Base-by-base conservation (phyloP, 2,888 invertebrate species). In the Drosophila leonis region DNA sequence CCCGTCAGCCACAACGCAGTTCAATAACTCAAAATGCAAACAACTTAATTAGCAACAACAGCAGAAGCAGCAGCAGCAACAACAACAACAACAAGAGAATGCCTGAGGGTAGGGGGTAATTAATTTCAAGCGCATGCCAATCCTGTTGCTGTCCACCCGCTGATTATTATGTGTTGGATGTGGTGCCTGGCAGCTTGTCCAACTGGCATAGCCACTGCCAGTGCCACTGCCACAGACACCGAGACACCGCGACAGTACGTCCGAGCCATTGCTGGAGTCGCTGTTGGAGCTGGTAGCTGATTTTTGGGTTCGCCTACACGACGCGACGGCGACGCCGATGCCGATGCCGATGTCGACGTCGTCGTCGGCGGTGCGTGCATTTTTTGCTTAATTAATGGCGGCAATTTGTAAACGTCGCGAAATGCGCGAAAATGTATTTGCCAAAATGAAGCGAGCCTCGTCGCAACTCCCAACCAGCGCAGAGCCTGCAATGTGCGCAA, bases 351-450 rank as follows among this genome's bases (percentile, higher is more conserved):
- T 49, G 79, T 59, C 72, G 74, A 2, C 55, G 29, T 44, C 60
- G n/a, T n/a, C n/a, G 64, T 46, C 63, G 71, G 63, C 71, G 75
- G 80, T 83, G 83, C 80, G 86, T 85, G 82, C 83, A 78, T 79
- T 89, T 84, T 86, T 82, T 87, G 78, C 82, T 82, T 87, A 90
- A 91, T 92, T 91, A 91, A 91, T 91, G 88, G 83, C 84, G 76
- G 90, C 82, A 86, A 92, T 91, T 92, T 91, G 89, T 91, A 90
- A 90, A 91, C 90, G 91, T 91, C 92, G 80, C 75, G 78, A 80
- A 78, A 75, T 80, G 76, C 82, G 76, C 77, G 88, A 87, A 86
- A 88, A 89, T 79, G 78, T 90, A 90, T 89, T 88, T 88, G 90
- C 79, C 85, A 72, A 81, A 90, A 82, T 73, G 72, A 68, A 74